These are phyloP conservation scores for Pangasius macronema DNA, from an alignment of 2,797 vertebrate genomes.

Conservation along the genomic window DNA sequence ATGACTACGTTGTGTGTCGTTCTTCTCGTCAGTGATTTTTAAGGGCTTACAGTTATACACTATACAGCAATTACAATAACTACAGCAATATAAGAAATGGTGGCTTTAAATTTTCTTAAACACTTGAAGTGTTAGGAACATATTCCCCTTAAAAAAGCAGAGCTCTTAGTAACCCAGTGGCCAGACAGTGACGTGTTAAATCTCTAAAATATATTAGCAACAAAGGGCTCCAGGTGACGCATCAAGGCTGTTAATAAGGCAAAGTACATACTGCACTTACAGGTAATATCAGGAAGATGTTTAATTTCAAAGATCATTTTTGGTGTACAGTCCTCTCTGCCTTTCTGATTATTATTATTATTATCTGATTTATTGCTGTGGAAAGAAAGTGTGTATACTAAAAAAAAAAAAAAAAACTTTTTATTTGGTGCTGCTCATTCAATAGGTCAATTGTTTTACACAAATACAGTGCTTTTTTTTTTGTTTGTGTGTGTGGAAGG, in stretches of 20 bases:
- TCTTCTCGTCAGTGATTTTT: not conserved
- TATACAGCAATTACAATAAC: not conserved
- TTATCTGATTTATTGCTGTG: not conserved
- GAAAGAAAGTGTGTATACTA: not conserved
- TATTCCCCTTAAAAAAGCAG: not conserved
- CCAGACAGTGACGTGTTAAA: not conserved
- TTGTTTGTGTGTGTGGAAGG: no score
- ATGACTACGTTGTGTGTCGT: not conserved
- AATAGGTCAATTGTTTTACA: slow-evolving; percentile 8
- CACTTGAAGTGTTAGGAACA: not conserved
- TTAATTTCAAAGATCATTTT: not conserved
- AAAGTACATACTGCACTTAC: not conserved
- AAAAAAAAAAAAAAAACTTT: not conserved
- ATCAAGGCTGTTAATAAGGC: not conserved
- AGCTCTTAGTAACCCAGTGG: not conserved
- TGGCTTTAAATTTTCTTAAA: not conserved
- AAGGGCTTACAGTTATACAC: not conserved
- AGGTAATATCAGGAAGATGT: not conserved
- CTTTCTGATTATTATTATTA: not conserved
- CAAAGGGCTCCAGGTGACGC: not conserved
- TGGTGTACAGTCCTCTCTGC: not conserved
- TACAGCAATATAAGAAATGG: not conserved
- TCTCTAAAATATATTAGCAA: not conserved
- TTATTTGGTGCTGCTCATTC: not conserved
- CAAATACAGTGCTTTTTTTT: not conserved